Base-by-base conservation (phyloP, 2,113 vertebrate species). In the Pseudois nayaur region DNA sequence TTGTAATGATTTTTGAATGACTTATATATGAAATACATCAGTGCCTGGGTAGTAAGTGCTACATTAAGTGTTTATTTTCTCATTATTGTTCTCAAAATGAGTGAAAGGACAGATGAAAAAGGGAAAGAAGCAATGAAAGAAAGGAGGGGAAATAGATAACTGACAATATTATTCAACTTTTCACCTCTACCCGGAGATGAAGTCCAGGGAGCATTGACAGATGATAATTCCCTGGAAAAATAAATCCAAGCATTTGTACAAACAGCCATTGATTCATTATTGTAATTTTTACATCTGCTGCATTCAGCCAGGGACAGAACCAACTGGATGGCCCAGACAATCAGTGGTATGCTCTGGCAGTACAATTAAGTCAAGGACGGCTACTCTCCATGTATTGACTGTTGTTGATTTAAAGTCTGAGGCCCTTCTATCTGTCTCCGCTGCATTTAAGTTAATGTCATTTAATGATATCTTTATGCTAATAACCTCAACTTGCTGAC, bases 391-490 rank as follows among this genome's bases (percentile, higher is more conserved):
- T 67, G 43, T 95, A 97, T 97, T 91, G 96, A 97, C 91, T 36
- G 0, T 71, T 92, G 76, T 88, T 97, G 93, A 97, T 96, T 92
- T 97, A 92, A 97, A 94, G 76, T 85, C 92, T 43, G 33, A 88
- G 45, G 67, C 36, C 52, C 59, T 97, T 89, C 79, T 87, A 11
- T 92, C 50, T 76, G 36, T 89, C 91, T 96, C 87, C 59, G 48
- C 17, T 96, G 62, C 88, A 85, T 97, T 97, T 90, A 86, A 92
- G 87, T 95, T 97, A 96, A 96, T 94, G 85, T 84, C 55, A 67
- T 57, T 96, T 98, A 98, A 95, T 85, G 94, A 96, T 94, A 90
- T 94, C 94, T 98, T 96, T 85, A 95, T 97, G 90, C 92, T 96
- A 97, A 96, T 95, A 54, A 83, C 43, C 40, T 95, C 59, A 67